These are phyloP conservation scores for Aspidapion aeneum DNA, from an alignment of 2,888 invertebrate genomes.

Conservation along the genomic window DNA sequence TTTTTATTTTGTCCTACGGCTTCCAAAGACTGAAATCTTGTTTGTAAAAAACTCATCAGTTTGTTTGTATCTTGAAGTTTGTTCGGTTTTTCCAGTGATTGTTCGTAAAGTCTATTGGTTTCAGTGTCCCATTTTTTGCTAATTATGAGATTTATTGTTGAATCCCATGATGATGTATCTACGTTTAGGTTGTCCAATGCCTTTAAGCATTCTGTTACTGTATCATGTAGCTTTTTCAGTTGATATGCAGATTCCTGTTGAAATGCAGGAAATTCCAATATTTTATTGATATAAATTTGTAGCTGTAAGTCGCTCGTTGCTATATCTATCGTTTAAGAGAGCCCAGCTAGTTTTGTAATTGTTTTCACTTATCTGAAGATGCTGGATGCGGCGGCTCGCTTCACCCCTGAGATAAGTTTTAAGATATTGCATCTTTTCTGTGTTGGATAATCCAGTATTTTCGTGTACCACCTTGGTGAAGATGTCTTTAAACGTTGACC, in stretches of 20 bases:
- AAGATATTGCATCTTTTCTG: conserved; percentile 13
- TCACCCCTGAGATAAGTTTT: conserved; percentile 11
- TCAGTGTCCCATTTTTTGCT: conserved; percentile 2
- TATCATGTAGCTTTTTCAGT: conserved; percentile 9
- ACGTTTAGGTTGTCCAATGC: conserved; percentile 10
- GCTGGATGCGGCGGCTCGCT: conserved; percentile 13
- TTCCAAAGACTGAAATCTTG: background rate
- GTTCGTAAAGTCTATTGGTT: conserved; percentile 1
- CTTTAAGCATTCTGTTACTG: conserved; percentile 3
- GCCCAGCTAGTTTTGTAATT: conserved; percentile 10
- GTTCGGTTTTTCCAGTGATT: background rate
- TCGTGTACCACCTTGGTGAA: conserved; percentile 1
- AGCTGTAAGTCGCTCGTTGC: conserved; percentile 9
- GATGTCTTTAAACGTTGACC: conserved; percentile 6
- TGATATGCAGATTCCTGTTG: background rate
- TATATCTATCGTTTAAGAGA: conserved; percentile 6
- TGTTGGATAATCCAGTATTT: background rate
- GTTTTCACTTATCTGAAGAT: conserved; percentile 8
- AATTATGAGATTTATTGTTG: background rate
- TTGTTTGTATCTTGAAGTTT: background rate
- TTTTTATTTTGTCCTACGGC: background rate
- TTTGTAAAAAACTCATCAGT: background rate
- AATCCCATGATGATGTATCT: conserved; percentile 2
- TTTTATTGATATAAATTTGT: conserved; percentile 5
- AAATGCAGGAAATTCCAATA: background rate